These are phyloP conservation scores for Lasioglossum marginatum DNA, from an alignment of 2,888 invertebrate genomes.

Conservation along the genomic window DNA sequence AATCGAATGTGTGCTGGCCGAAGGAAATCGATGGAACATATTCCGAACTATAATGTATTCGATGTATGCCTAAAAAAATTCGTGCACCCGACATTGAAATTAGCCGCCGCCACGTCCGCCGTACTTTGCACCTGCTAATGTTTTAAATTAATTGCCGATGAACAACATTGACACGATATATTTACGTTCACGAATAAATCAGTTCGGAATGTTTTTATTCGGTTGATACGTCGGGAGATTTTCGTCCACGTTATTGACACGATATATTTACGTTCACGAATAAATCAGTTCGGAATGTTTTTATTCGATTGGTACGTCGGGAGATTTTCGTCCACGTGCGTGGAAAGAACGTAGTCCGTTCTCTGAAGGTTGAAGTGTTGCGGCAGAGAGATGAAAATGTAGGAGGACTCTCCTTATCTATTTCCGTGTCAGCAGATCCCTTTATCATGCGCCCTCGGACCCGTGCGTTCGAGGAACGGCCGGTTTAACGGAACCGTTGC, in stretches of 20 bases:
- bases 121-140: background rate
- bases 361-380: background rate
- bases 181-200: background rate
- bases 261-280: background rate
- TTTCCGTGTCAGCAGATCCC: background rate
- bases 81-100: background rate
- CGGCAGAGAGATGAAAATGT: background rate
- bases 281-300: background rate
- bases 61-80: background rate
- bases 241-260: background rate
- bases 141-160: background rate
- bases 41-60: background rate
- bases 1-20: background rate
- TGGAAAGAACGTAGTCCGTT: background rate
- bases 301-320: background rate
- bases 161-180: background rate
- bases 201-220: background rate
- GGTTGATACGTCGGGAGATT: background rate
- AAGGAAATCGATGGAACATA: background rate
- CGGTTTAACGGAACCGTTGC: slow-evolving; percentile 23
- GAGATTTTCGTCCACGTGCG: background rate
- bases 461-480: background rate
- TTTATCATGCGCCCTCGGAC: slow-evolving; percentile 6
- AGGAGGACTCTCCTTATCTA: slow-evolving; percentile 2
- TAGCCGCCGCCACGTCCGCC: no score